Conservation (phyloP, 2,888 invertebrate species). For the Apamea sordens region DNA sequence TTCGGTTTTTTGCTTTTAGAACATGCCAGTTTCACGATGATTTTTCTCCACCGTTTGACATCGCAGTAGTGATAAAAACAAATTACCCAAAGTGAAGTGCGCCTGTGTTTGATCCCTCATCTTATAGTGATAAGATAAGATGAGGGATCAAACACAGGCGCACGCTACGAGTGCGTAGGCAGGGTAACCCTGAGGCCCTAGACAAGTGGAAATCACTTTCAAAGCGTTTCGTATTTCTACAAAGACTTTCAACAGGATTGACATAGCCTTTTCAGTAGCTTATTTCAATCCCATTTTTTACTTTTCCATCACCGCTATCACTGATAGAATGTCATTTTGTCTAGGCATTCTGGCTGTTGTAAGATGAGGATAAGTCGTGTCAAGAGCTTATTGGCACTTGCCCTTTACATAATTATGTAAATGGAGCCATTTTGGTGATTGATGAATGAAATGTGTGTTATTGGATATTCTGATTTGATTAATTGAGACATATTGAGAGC, state of each 20-base stretch:
- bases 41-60: no score
- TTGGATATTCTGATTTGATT: constrained; percentile 3
- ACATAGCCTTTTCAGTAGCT: background rate
- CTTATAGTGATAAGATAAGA: background rate
- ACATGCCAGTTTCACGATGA: no score
- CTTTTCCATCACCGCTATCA: background rate
- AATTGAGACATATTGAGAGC: constrained; percentile 20
- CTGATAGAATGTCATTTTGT: background rate
- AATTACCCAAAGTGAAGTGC: no score
- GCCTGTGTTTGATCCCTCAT: background rate
- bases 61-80: no score
- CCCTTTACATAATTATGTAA: background rate
- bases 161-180: background rate
- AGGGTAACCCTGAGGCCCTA: background rate
- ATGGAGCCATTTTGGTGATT: constrained; percentile 2
- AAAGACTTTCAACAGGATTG: background rate
- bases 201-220: background rate
- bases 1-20: no score
- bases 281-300: background rate
- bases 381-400: background rate
- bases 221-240: background rate
- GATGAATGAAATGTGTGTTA: constrained; percentile 8
- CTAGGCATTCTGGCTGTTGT: background rate
- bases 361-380: background rate
- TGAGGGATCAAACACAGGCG: no score